Conservation (phyloP, 2,113 vertebrate species). For the Melanerpes formicivorus region DNA sequence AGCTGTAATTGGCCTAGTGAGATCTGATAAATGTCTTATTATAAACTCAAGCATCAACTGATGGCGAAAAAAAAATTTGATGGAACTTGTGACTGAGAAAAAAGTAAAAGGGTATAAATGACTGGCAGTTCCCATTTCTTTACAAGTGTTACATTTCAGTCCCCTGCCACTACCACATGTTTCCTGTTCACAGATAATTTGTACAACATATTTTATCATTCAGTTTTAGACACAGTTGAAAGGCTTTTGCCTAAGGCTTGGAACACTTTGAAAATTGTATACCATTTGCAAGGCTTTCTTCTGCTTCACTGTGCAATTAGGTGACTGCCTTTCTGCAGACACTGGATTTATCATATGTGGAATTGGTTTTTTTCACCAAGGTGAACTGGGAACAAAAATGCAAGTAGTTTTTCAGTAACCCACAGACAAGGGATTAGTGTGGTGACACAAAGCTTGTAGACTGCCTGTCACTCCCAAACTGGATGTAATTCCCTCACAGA, state of each 20-base stretch:
- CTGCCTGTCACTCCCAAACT: conserved; percentile 30
- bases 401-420: conserved; percentile 46
- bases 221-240: conserved; percentile 91
- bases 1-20: conserved; percentile 65
- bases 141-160: conserved; percentile 89
- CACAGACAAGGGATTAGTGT: conserved; percentile 63
- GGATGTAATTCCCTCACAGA: conserved; percentile 12
- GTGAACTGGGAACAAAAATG: conserved; percentile 72
- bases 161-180: conserved; percentile 87
- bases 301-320: conserved; percentile 88
- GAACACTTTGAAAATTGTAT: conserved; percentile 91
- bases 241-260: conserved; percentile 90
- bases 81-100: conserved; percentile 72
- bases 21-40: conserved; percentile 73
- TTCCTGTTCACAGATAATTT: conserved; percentile 92
- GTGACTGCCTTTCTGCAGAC: conserved; percentile 85
- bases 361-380: conserved; percentile 72
- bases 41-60: conserved; percentile 73
- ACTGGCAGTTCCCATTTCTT: conserved; percentile 88
- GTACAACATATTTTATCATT: conserved; percentile 93
- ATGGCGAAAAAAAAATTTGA: conserved; percentile 69
- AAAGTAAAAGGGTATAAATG: conserved; percentile 77
- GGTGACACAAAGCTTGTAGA: conserved; percentile 35
- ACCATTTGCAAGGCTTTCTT: conserved; percentile 88
- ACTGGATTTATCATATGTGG: conserved; percentile 80